These are phyloP conservation scores for Manis pentadactyla DNA, from an alignment of 2,797 vertebrate genomes.

Conservation along the genomic window DNA sequence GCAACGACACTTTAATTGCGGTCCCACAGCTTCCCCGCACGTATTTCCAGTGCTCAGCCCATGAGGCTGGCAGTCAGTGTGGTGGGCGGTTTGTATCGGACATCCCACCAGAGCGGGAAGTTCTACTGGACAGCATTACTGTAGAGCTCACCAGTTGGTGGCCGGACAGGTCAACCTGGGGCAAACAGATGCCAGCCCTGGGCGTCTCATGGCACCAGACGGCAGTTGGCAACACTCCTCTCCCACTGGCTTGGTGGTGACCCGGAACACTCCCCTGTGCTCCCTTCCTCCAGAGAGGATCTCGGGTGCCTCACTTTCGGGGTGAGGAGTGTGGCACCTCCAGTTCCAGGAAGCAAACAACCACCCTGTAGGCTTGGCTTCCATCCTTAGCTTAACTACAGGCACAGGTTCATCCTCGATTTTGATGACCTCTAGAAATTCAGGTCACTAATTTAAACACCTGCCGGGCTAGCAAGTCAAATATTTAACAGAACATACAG, in stretches of 20 bases:
- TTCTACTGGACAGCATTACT: background rate
- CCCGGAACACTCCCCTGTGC: accelerated
- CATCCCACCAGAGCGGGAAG: background rate
- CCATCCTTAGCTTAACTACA: accelerated
- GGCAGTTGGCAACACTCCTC: accelerated
- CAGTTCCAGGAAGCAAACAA: accelerated
- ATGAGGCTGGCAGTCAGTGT: accelerated
- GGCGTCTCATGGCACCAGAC: accelerated
- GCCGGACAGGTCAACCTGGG: no score
- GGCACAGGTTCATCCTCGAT: accelerated
- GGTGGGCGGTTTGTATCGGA: accelerated
- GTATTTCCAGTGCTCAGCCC: accelerated
- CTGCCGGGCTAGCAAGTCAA: accelerated
- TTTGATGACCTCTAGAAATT: accelerated
- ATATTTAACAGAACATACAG: accelerated
- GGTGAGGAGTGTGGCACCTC: accelerated
- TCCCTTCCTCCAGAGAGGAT: accelerated
- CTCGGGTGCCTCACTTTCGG: accelerated
- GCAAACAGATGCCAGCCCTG: accelerated
- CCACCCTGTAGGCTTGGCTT: accelerated
- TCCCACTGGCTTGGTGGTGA: background rate
- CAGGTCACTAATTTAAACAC: background rate
- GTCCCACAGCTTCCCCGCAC: background rate
- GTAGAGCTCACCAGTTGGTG: accelerated
- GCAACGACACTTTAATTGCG: accelerated